These are phyloP conservation scores for Megaceryle torquata DNA, from an alignment of 2,113 vertebrate genomes.

Conservation along the genomic window DNA sequence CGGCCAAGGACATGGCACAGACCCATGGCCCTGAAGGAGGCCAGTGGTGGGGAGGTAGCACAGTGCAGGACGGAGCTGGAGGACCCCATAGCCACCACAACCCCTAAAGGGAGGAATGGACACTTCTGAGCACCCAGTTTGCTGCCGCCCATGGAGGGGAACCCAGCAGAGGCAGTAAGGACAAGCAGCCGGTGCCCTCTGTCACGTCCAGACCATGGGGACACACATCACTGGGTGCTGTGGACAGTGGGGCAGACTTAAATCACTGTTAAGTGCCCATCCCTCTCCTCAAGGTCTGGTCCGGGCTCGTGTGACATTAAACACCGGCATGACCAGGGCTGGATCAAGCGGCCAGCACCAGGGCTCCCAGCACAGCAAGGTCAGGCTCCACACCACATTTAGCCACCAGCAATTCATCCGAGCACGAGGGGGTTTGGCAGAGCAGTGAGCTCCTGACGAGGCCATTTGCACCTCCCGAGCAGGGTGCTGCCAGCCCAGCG, in stretches of 20 bases:
- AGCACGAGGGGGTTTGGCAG: background rate
- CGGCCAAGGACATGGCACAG: background rate
- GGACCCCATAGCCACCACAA: accelerated
- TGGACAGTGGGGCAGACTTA: background rate
- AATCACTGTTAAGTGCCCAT: background rate
- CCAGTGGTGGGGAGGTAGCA: accelerated
- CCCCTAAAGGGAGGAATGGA: background rate
- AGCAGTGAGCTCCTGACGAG: background rate
- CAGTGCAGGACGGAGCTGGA: background rate
- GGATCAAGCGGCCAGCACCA: background rate
- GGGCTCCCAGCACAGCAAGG: background rate
- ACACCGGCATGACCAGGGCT: background rate
- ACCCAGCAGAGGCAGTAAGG: background rate
- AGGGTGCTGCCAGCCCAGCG: background rate
- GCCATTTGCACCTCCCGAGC: background rate
- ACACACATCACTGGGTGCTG: accelerated
- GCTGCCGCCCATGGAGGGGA: background rate
- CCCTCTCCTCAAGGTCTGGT: accelerated
- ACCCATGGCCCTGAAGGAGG: background rate
- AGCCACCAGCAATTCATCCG: background rate
- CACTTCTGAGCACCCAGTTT: accelerated
- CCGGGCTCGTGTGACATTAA: accelerated
- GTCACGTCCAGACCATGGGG: accelerated
- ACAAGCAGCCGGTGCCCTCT: background rate
- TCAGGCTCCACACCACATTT: accelerated